Evolutionary conservation across 2,888 invertebrate species (phyloP), one percentile per base, ranked within the genome.

Genomic region (Iphiclides podalirius): DNA sequence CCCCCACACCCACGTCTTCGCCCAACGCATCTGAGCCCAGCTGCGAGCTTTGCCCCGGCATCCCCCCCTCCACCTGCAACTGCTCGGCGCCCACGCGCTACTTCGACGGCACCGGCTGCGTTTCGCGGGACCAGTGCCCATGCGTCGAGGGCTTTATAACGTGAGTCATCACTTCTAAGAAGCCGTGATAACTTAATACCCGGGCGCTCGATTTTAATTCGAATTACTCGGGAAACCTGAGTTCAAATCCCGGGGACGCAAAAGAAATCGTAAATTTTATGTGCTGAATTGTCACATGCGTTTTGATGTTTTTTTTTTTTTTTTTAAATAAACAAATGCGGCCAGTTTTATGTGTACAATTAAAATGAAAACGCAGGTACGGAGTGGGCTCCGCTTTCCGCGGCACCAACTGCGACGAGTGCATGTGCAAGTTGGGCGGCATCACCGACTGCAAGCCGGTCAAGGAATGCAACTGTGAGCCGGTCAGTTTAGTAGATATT

Each of bases 81-180:
- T 79, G 83, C 40, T 92, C 33, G 59, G 77, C 43, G 3, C 82
- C 88, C 2, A 67, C 89, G 11, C 57, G 55, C 48, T 93, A 90
- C 85, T 96, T 94, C 91, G 92, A 96, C 79, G 96, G 96, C 7
- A 87, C 90, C 58, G 79, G 79, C 52, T 97, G 97, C 74, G 93
- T 94, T 4, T 68, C 90, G 0, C 86, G 92, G 48, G 90, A 92
- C 54, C 90, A 94, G 65, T 97, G 97, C 69, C 94, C 96, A 0
- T 97, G 97, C 70, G 84, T 94, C 35, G 90, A 93, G 52, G 93
- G 92, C 13, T 92, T 93, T 60, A 90, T 93, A 55, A 59, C 81
- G 86, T 85, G 40, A 79, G 81, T 8, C n/a, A n/a, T n/a, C n/a
- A n/a, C n/a, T n/a, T n/a, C n/a, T n/a, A n/a, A n/a, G n/a, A n/a